phyloP scores from a whole-genome alignment of 1,140 invertebrate genomes.

The Drosophila baimaii region DNA sequence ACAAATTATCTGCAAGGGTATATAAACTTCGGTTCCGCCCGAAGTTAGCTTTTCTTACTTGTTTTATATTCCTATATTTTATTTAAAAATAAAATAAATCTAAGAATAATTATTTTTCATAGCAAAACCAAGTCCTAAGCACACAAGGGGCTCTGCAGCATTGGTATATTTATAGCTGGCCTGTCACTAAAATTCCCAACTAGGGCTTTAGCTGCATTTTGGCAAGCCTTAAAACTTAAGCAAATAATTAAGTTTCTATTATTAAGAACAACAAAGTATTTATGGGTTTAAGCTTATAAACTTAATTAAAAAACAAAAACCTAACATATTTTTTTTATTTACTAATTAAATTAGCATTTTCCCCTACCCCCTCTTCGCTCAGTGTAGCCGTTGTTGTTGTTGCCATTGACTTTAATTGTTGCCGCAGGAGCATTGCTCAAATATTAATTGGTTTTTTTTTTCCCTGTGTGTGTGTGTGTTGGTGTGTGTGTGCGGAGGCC shows the following conservation, averaged over 20 bases:
- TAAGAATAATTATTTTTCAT: not conserved
- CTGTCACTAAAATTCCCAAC: not conserved
- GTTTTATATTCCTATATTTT: too few species aligned
- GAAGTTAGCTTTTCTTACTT: too few species aligned
- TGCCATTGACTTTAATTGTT: conserved; percentile 80
- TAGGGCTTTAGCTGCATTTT: not conserved
- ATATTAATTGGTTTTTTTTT: conserved; percentile 80
- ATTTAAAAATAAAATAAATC: not conserved
- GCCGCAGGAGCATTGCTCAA: conserved; percentile 82
- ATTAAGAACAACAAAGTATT: too few species aligned
- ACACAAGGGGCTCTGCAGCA: not conserved
- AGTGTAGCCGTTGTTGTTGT: conserved; percentile 36
- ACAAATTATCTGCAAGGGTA: too few species aligned
- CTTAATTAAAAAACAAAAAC: not conserved
- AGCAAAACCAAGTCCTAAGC: not conserved
- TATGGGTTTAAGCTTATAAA: too few species aligned
- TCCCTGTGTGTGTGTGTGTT: conserved; percentile 12
- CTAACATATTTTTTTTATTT: too few species aligned
- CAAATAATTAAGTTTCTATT: too few species aligned
- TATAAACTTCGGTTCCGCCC: too few species aligned
- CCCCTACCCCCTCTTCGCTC: conserved; percentile 11
- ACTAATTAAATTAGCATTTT: too few species aligned
- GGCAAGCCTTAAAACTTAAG: too few species aligned
- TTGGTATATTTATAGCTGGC: not conserved
- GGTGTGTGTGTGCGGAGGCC: conserved; percentile 38